Evolutionary conservation across 2,888 invertebrate species (phyloP), one percentile per base, ranked within the genome.

Genomic region (Chloromyia formosa): DNA sequence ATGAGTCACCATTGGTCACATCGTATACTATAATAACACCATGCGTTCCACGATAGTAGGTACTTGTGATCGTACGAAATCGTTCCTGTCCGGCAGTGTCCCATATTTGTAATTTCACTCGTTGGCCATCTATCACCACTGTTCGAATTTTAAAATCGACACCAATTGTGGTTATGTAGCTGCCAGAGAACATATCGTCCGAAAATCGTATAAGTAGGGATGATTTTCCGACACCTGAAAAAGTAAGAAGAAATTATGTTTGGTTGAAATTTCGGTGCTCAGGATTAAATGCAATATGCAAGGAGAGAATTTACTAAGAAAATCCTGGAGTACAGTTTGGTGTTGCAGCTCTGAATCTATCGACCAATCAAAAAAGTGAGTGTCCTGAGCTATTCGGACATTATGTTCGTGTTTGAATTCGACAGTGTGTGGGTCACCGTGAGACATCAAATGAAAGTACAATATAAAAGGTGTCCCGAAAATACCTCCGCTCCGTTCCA

Each of bases 91-190:
- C 97, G 75, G 97, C 97, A 45, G 97, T 97, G 87, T 97, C 97
- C 98, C 98, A 98, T 83, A 99, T 98, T 87, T 97, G 96, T 79
- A 97, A 88, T 86, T 97, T 97, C 68, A 96, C 95, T 83, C 93
- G 90, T 84, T 95, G 92, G 75, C 95, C 95, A 82, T 95, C 94
- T 81, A 96, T 90, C 83, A 92, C 93, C 81, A 99, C 92, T 78
- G 98, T 99, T 83, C 98, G 91, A 85, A 99, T 99, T 90, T 99
- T 99, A 87, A 99, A 99, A 89, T 99, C 99, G 73, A 99, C 99
- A 78, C 99, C 99, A 85, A 99, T 99, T 64, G 99, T 99, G 76
- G 98, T 99, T 84, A 99, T 99, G 85, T 95, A 95, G 89, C 93
- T 94, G 86, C 98, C 96, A 81, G 96, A 95, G 87, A 98, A 99